Base-by-base conservation (phyloP, 2,797 vertebrate genomes). In the Clarias fuscus region DNA sequence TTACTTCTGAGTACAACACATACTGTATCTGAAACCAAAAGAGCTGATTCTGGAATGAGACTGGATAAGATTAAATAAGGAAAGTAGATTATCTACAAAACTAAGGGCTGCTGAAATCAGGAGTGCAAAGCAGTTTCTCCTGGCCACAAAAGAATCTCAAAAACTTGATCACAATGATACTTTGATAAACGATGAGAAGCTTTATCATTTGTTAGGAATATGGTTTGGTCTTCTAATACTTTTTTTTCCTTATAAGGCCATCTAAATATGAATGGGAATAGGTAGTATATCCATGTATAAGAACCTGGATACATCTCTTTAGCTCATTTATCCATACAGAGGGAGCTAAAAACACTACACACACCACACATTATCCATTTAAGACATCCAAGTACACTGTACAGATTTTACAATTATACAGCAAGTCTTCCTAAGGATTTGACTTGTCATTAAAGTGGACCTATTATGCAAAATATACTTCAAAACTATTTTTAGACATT, bases 61-160 rank as follows among this genome's bases (percentile, higher is more conserved):
- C 56, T 22, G 20, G 14, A 79, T 22, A 62, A 15, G 67, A 81
- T 82, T 73, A 48, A 72, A 72, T n/a, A 85, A 59, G n/a, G 43
- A 85, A 43, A 79, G 77, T 64, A 33, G 76, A 24, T 37, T 85
- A 53, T 56, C 33, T 56, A 73, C 68, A 86, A 72, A 64, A 27
- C 76, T 72, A 56, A 10, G 27, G 40, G 27, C 33, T 65, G 43
- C 85, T 67, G 59, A 75, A 43, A 56, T 37, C 59, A 82, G 43
- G 30, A 65, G 30, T 40, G 27, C n/a, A 65, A 22, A 64, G 59
- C 77, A 79, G 58, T 62, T 62, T 79, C 77, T 79, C 3, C 33
- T 79, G 20, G 59, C 22, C 33, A 8, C 59, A 78, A 78, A 27
- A 78, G 56, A 30, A 61, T 40, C 33, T 40, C 77, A 64, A 64